Percentiles rank a stretch among this genome's conserved stretches.
Conservation (phyloP, 2,797 vertebrate species). For the Enteromius thamalakanensis region DNA sequence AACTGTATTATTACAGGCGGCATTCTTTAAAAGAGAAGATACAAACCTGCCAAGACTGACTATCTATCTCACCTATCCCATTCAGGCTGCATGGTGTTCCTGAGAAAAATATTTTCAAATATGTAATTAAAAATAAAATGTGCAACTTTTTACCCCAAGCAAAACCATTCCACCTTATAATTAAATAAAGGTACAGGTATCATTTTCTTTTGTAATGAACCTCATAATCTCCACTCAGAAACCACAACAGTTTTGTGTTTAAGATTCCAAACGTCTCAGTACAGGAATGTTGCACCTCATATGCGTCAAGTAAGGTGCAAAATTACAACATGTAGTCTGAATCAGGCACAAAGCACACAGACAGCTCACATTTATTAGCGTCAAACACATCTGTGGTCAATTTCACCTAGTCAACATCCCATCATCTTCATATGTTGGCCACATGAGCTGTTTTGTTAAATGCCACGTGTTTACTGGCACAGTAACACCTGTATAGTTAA, state of each 20-base stretch:
- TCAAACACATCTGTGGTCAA: slow-evolving; percentile 32
- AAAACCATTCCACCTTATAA: neutral
- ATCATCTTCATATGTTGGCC: slow-evolving; percentile 14
- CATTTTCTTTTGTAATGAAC: neutral
- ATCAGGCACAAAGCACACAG: slow-evolving; percentile 34
- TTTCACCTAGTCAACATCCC: neutral
- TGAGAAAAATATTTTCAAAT: neutral
- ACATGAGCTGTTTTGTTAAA: slow-evolving; percentile 17
- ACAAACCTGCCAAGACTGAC: neutral
- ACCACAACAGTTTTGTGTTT: neutral
- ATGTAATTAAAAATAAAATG: neutral
- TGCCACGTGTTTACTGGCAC: neutral
- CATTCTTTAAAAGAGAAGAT: slow-evolving; percentile 7
- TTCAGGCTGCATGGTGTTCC: neutral
- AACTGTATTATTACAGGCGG: slow-evolving; percentile 2
- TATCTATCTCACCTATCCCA: neutral
- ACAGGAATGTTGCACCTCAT: slow-evolving; percentile 8
- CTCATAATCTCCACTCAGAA: neutral
- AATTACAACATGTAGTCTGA: slow-evolving; percentile 32
- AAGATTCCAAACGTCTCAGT: slow-evolving; percentile 14
- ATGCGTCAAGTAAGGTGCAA: slow-evolving; percentile 20
- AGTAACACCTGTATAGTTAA: slow-evolving; percentile 17
- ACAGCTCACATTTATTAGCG: slow-evolving; percentile 13
- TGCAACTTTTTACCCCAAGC: neutral
- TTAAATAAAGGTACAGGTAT: neutral